A percentile compares a stretch with the other conserved stretches of the same genome.
Conservation (phyloP, 2,888 invertebrate species). For the Halictus quadricinctus region DNA sequence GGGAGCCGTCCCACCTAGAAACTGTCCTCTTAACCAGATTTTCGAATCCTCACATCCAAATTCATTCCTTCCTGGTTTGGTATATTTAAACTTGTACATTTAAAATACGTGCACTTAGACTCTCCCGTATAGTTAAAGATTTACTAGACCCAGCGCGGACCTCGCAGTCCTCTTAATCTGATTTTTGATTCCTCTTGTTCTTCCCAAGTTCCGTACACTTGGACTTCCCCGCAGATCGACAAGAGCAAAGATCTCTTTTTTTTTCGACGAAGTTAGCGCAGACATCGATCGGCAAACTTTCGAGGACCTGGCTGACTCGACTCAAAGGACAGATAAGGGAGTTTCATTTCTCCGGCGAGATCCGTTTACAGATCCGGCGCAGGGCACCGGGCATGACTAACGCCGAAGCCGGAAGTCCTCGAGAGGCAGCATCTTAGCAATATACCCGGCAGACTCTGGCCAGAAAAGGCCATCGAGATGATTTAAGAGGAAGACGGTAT, state of each 20-base stretch:
- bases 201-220: background rate
- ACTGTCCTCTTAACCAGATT: background rate
- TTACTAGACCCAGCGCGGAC: too few species aligned
- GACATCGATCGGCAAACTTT: background rate
- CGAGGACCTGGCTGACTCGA: background rate
- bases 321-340: conserved; percentile 25
- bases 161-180: background rate
- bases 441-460: conserved; percentile 19
- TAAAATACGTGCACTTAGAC: too few species aligned
- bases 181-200: background rate
- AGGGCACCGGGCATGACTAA: conserved; percentile 11
- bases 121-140: too few species aligned
- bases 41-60: background rate
- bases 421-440: conserved; percentile 35
- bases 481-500: conserved; percentile 69
- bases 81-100: too few species aligned
- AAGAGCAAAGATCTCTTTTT: background rate
- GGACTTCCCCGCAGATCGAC: background rate
- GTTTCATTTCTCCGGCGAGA: conserved; percentile 1
- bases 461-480: conserved; percentile 62
- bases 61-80: too few species aligned
- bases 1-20: background rate
- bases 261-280: background rate
- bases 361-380: conserved; percentile 24
- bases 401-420: conserved; percentile 6